These are phyloP conservation scores for Buceros bicornis DNA, from an alignment of 2,797 vertebrate species.

Conservation along the genomic window DNA sequence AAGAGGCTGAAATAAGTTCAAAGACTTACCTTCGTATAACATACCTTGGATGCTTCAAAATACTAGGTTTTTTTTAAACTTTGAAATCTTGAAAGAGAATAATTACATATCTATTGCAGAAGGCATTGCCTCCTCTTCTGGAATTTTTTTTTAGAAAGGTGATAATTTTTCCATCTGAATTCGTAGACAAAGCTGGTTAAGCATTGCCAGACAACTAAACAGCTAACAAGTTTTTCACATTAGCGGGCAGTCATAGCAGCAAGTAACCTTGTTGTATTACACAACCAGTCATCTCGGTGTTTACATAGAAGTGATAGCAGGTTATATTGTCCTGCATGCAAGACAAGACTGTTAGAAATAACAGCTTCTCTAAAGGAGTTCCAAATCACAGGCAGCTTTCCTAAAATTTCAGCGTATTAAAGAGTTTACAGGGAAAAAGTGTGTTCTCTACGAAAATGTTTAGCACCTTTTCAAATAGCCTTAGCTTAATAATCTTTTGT, in stretches of 20 bases:
- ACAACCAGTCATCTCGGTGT: background rate
- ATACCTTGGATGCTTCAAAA: background rate
- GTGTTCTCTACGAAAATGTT: background rate
- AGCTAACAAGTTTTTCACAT: constrained; percentile 49
- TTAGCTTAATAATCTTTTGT: background rate
- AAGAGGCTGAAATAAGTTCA: background rate
- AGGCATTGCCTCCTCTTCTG: background rate
- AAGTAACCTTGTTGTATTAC: background rate
- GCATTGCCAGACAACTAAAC: background rate
- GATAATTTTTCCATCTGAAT: background rate
- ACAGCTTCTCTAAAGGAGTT: background rate
- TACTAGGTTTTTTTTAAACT: accelerated
- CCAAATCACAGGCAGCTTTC: background rate
- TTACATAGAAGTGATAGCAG: background rate
- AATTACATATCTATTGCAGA: background rate
- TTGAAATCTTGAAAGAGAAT: background rate
- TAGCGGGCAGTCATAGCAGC: background rate
- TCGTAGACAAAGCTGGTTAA: background rate
- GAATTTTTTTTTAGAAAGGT: background rate
- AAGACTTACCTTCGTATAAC: background rate
- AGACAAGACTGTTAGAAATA: background rate
- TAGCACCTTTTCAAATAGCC: background rate
- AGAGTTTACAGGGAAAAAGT: background rate
- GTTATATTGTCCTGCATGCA: background rate
- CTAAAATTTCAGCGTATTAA: background rate